A percentile compares a stretch with the other conserved stretches of the same genome.
phyloP scores from a whole-genome alignment of 2,797 vertebrate species.

The Schizopygopsis pylzovi region DNA sequence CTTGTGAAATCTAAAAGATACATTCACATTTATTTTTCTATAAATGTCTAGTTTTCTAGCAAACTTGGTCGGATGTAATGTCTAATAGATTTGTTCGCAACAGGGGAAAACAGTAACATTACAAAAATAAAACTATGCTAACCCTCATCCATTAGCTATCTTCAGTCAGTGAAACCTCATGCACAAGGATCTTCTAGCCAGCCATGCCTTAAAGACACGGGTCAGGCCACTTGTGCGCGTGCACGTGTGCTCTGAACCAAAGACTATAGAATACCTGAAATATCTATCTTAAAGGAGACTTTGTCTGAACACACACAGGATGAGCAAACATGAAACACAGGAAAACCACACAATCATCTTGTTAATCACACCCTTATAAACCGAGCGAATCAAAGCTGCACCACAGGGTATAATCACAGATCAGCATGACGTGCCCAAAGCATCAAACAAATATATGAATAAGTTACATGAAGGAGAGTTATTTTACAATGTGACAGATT shows the following conservation, averaged over 20 bases:
- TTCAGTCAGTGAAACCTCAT: not conserved
- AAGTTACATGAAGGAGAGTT: not conserved
- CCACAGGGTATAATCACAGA: conserved; percentile 18
- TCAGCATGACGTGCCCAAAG: not conserved
- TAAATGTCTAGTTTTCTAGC: no score
- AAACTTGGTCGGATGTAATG: no score
- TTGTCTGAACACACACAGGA: no score
- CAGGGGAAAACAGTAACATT: no score
- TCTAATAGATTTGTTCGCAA: no score
- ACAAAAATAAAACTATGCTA: no score
- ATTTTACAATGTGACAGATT: not conserved
- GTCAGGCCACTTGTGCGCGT: not conserved
- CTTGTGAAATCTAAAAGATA: no score
- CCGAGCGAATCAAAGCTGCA: conserved; percentile 7
- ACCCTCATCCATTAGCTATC: not conserved
- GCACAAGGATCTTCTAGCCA: not conserved
- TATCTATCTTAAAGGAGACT: no score
- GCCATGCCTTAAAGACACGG: not conserved
- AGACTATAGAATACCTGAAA: not conserved
- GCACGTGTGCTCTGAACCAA: not conserved
- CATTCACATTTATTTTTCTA: no score
- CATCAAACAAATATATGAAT: conserved; percentile 17
- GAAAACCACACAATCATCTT: conserved; percentile 30
- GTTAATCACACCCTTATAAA: conserved; percentile 35
- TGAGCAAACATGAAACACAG: conserved; percentile 7